Percentiles rank a stretch among this genome's conserved stretches.
These are phyloP conservation scores for Capitella teleta DNA, from an alignment of 1,140 invertebrate species.

Conservation along the genomic window DNA sequence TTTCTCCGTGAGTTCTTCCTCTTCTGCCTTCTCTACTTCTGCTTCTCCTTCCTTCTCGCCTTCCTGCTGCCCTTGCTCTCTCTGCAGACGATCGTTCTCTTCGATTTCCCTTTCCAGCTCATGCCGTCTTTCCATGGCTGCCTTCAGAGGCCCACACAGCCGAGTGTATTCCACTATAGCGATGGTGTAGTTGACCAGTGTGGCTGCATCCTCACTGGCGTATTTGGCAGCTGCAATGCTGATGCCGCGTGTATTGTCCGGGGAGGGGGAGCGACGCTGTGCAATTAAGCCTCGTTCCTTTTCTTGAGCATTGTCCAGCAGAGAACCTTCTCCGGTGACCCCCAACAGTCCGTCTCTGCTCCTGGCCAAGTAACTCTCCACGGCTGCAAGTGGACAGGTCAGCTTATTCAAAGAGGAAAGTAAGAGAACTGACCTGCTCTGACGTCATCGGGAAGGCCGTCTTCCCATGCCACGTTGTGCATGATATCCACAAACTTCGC, in stretches of 20 bases:
- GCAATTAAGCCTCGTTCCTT: constrained; percentile 19
- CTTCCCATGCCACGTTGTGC: constrained; percentile 40
- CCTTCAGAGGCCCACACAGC: constrained; percentile 33
- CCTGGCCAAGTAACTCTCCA: constrained; percentile 37
- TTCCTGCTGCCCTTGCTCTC: constrained; percentile 31
- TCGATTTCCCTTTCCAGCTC: constrained; percentile 37
- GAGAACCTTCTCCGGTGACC: constrained; percentile 37
- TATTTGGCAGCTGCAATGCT: constrained; percentile 36
- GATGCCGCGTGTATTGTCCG: constrained; percentile 27
- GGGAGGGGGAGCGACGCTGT: constrained; percentile 23
- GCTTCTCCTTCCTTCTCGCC: constrained; percentile 27
- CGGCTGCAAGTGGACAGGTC: constrained; percentile 22
- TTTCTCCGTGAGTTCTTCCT: constrained; percentile 28
- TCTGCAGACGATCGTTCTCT: constrained; percentile 36
- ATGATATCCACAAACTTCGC: constrained; percentile 41
- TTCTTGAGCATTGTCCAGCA: constrained; percentile 32
- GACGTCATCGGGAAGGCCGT: constrained; percentile 34
- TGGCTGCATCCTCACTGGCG: constrained; percentile 40
- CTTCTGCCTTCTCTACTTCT: constrained; percentile 18
- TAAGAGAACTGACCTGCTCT: constrained; percentile 21
- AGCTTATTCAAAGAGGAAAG: neutral
- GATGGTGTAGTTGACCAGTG: constrained; percentile 39
- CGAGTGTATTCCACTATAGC: constrained; percentile 40
- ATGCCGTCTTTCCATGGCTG: constrained; percentile 27
- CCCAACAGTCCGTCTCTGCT: constrained; percentile 37